Base-by-base conservation (phyloP, 2,888 invertebrate species). In the Ceratothoa steindachneri region DNA sequence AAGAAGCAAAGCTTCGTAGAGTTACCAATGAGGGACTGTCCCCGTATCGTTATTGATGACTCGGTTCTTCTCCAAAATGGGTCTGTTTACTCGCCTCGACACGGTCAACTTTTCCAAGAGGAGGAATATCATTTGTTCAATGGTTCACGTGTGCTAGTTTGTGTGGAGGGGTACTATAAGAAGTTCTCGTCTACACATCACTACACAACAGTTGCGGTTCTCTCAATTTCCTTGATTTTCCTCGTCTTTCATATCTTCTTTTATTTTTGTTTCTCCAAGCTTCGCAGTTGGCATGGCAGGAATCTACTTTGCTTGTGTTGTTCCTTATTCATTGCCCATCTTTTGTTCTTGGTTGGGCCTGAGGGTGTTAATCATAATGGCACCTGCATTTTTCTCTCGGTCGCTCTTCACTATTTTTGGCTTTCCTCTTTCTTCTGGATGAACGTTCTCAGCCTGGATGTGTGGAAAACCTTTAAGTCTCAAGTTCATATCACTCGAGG, bases 391-490 rank as follows among this genome's bases (percentile, higher is more conserved):
- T 71, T 78, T 1, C 71, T 83, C 0, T 84, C 83, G 1, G 81
- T 84, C 0, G 52, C 81, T 1, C 82, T 85, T 69, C 86, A 86
- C 78, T 86, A 83, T 80, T 82, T 82, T 73, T 85, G 83, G 80
- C 81, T 86, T 31, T 82, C 84, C 0, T 82, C 85, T 1, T 86
- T 86, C 81, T 83, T 83, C 78, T 86, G 86, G 86, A 85, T 85
- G 84, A 85, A 84, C 77, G 83, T 85, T 5, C 84, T 86, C 83
- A 84, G 85, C 52, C 81, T 85, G 70, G 86, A 86, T 77, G 83
- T 86, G 55, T 85, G 84, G 82, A 81, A 83, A 60, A 85, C 85
- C 0, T 86, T 86, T 77, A 81, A 81, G 22, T 74, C 80, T 9
- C 53, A 72, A 24, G 31, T 51, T 51, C 19, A 15, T 51, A 15